A percentile compares a stretch with the other conserved stretches of the same genome.
Evolutionary conservation across 2,797 vertebrate genomes (phyloP).

Genomic region (Threskiornis aethiopicus): DNA sequence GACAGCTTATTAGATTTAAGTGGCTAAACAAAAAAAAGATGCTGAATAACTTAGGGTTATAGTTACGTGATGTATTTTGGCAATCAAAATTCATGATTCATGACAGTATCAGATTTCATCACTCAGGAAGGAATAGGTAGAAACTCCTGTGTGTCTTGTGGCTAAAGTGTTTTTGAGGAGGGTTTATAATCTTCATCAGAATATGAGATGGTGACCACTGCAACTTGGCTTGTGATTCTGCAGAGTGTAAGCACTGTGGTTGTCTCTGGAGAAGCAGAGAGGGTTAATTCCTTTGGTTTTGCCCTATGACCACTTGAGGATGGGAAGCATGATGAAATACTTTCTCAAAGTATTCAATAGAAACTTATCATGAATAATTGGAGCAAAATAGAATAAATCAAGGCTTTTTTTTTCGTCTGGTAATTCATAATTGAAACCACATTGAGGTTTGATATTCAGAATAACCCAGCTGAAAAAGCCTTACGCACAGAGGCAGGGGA

Average conservation of each 20-base stretch:
- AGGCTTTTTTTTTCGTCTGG: slow-evolving; percentile 78
- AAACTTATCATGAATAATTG: slow-evolving; percentile 88
- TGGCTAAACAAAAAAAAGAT: not conserved
- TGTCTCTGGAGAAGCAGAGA: slow-evolving; percentile 23
- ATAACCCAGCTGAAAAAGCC: slow-evolving; percentile 38
- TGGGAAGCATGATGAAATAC: slow-evolving; percentile 88
- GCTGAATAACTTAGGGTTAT: not conserved
- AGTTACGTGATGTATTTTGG: not conserved
- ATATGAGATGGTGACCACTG: not conserved
- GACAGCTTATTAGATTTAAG: not conserved
- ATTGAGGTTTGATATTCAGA: slow-evolving; percentile 78
- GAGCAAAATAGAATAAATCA: slow-evolving; percentile 91
- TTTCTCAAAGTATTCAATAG: slow-evolving; percentile 86
- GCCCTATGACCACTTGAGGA: slow-evolving; percentile 82
- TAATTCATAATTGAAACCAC: slow-evolving; percentile 94
- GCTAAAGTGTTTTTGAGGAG: not conserved
- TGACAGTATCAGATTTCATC: not conserved
- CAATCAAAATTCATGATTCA: not conserved
- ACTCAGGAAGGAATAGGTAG: not conserved
- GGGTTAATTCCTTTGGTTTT: slow-evolving; percentile 78
- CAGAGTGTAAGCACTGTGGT: not conserved
- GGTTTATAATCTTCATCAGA: not conserved
- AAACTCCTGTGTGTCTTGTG: not conserved
- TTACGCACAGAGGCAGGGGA: slow-evolving; percentile 16
- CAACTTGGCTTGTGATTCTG: not conserved